Evolutionary conservation across 2,797 vertebrate species (phyloP).

Genomic region (Hippopotamyrus pictus): DNA sequence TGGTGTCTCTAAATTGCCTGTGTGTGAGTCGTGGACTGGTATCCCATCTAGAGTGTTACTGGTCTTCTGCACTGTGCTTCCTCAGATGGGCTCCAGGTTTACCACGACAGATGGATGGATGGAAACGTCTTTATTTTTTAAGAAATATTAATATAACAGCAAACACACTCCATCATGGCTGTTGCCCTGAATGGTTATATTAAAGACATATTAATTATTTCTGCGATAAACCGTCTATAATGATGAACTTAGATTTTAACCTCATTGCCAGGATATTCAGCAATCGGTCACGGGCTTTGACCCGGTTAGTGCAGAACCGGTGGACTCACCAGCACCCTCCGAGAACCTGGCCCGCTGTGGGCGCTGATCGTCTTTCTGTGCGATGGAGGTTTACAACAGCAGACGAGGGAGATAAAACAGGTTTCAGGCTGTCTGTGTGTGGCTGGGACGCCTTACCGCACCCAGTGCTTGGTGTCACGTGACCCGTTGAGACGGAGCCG

Average conservation of each 20-base stretch:
- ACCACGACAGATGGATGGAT: background rate
- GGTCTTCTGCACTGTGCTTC: background rate
- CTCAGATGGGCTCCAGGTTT: background rate
- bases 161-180: background rate
- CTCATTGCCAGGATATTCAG: background rate
- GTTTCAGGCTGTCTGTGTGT: background rate
- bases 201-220: background rate
- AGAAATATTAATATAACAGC: background rate
- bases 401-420: background rate
- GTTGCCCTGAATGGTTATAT: background rate
- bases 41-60: background rate
- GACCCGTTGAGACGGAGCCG: constrained; percentile 17
- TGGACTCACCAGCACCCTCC: background rate
- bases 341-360: background rate
- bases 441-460: background rate
- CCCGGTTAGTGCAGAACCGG: background rate
- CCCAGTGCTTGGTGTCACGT: background rate
- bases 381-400: background rate
- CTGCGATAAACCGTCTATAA: background rate
- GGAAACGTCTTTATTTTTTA: background rate
- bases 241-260: background rate
- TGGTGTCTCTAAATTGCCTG: background rate
- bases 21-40: background rate
- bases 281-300: background rate
- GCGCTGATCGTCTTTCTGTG: background rate